Evolutionary conservation across 1,140 invertebrate genomes (phyloP), one percentile per base, ranked within the genome.

Genomic region (Rhopalosiphum maidis): DNA sequence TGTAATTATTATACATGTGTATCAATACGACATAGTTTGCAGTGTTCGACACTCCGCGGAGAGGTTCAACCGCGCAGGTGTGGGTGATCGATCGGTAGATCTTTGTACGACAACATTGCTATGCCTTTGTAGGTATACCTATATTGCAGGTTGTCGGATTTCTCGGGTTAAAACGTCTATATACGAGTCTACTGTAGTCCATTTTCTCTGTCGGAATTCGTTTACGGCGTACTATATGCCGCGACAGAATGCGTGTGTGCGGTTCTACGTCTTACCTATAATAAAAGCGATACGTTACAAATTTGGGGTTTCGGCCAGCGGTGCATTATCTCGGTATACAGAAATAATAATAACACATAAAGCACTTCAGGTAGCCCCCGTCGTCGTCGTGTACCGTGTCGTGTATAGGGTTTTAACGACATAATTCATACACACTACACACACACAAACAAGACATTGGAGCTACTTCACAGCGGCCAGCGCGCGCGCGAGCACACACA

Each of bases 331-430:
- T 21, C 35, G 48, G 46, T 54, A 1, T 46, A 46, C 46, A 51
- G n/a, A 25, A 55, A 89, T 35, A 88, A 54, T 54, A 46, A 48
- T 48, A 51, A 51, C n/a, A 25, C n/a, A 54, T 54, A 48, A 48
- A 83, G 68, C 68, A 48, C 68, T 83, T 82, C 77, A 51, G 90
- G 90, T 92, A 83, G 90, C 68, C 60, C 43, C 60, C 60, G 60
- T n/a, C 43, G 68, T 51, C 30, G 68, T 37, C 46, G 90, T 86
- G 91, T 68, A 88, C 46, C 51, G 22, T 30, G 35, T 88, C 55
- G 89, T 51, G 46, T 92, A 83, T 37, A 54, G 35, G 46, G 82
- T 93, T 23, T 93, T 93, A 93, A 93, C 91, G 91, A 93, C 37
- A 86, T 93, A 93, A 93, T 93, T 86, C 90, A 91, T 77, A 51